Evolutionary conservation across 2,888 invertebrate species (phyloP), one percentile per base, ranked within the genome.

Genomic region (Aromia moschata): DNA sequence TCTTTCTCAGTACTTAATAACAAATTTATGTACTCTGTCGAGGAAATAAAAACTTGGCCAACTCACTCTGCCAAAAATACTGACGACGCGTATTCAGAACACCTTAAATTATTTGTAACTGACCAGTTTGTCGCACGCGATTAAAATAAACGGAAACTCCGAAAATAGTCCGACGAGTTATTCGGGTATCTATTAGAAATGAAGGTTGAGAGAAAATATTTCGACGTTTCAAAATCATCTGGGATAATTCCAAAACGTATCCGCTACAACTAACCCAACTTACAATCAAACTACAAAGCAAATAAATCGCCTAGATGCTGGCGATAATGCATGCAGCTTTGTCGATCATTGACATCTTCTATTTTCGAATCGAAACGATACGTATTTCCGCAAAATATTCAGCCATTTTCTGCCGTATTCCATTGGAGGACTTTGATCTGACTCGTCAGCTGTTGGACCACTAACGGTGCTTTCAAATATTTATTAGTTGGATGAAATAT

Each of bases 291-390:
- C n/a, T n/a, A n/a, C n/a, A n/a, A n/a, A 25, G 7, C 25, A 25
- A 25, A 25, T 25, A 5, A 3, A 7, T 25, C 25, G n/a, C 25
- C 25, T 7, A 25, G 25, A 25, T 25, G 7, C 7, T 25, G 3
- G 25, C 25, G n/a, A n/a, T 2, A 30, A 25, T 44, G 15, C 30
- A 43, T 45, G 54, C 45, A 45, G 43, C 54, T 45, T 54, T 37
- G 54, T 31, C 54, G 38, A 54, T 44, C 54, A 16, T 54, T 54
- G 20, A 54, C 12, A 45, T 54, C 54, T 54, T 45, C 25, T 17
- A 40, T 17, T 18, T 11, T 17, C 25, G 33, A 17, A 33, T 33
- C 25, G 18, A 43, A 43, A 18, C 5, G 25, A 43, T n/a, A 17
- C 10, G 18, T 1, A 9, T 20, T 25, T 17, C 10, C 15, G 3